Evolutionary conservation across 2,113 vertebrate species (phyloP).

Genomic region (Hypanus sabinus): DNA sequence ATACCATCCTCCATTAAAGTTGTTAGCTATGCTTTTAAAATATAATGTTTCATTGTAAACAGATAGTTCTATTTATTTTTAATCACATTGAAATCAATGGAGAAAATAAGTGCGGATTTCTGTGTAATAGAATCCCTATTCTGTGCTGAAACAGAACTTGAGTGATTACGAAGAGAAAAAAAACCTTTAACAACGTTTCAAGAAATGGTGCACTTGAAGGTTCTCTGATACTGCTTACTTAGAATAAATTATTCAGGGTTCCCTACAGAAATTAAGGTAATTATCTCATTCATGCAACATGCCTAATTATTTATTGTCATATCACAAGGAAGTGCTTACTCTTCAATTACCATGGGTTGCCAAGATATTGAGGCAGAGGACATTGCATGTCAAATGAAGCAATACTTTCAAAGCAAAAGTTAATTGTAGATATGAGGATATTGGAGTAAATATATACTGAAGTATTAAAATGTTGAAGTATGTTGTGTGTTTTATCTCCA

Average conservation of each 20-base stretch:
- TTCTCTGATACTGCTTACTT: not conserved
- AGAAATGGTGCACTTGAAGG: too few relatives aligned
- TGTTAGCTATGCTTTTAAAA: not conserved
- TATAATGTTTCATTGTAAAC: conserved; percentile 24
- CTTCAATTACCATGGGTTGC: not conserved
- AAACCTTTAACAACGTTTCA: not conserved
- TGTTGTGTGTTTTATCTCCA: not conserved
- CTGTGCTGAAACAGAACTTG: not conserved
- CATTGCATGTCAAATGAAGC: not conserved
- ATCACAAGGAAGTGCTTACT: not conserved
- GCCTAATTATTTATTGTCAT: not conserved
- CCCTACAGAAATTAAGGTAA: not conserved
- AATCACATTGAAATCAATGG: conserved; percentile 8
- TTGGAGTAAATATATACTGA: not conserved
- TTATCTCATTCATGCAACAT: not conserved
- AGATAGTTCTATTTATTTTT: conserved; percentile 23
- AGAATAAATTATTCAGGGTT: not conserved
- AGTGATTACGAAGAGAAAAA: not conserved
- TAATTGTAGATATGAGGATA: not conserved
- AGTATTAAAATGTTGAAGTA: not conserved
- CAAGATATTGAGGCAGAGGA: not conserved
- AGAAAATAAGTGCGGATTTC: not conserved
- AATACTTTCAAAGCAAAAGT: not conserved
- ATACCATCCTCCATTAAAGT: not conserved
- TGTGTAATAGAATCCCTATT: not conserved